phyloP scores from a whole-genome alignment of 2,797 vertebrate species.

The Chloroceryle inda region DNA sequence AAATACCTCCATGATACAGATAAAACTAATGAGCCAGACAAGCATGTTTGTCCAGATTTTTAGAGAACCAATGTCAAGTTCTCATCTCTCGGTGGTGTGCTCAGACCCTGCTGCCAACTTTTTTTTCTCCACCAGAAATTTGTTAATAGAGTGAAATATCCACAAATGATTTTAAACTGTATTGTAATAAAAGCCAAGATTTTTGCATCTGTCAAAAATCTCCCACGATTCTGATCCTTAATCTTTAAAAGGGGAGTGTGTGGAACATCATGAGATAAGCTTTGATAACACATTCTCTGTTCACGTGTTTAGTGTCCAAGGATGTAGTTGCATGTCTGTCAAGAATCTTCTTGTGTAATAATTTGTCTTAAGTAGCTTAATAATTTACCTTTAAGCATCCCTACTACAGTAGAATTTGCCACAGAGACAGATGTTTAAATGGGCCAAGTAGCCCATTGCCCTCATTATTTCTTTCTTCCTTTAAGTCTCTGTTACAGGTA shows the following conservation, averaged over 20 bases:
- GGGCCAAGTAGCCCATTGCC: not conserved
- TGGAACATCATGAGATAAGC: fast-evolving
- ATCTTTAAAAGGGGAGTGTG: fast-evolving
- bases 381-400: not conserved
- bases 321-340: not conserved
- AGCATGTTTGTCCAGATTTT: constrained; percentile 29
- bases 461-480: not conserved
- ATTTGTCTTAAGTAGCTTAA: not conserved
- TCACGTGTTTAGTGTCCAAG: fast-evolving
- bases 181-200: not conserved
- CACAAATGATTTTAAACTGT: not conserved
- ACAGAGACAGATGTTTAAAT: not conserved
- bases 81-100: not conserved
- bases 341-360: not conserved
- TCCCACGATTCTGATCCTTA: fast-evolving
- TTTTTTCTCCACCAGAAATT: not conserved
- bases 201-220: not conserved
- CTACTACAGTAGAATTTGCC: not conserved
- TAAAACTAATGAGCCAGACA: constrained; percentile 48
- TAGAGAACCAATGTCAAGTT: not conserved
- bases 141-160: not conserved
- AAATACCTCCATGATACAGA: constrained; percentile 37
- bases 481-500: not conserved
- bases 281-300: not conserved
- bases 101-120: not conserved